Conservation (phyloP, 2,797 vertebrate genomes). For the Xyrichtys novacula region DNA sequence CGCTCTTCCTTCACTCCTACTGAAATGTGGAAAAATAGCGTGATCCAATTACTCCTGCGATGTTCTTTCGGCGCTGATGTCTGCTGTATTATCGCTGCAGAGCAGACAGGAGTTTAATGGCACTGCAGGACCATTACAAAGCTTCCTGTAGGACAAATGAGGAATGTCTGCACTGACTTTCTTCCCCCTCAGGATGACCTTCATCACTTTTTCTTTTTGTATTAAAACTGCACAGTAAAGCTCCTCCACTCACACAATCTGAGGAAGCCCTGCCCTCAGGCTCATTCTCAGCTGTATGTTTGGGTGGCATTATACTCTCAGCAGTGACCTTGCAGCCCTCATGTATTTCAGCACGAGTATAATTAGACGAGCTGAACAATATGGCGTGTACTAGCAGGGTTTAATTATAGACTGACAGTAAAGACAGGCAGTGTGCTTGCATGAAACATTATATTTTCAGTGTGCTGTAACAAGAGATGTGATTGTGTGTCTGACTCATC, state of each 20-base stretch:
- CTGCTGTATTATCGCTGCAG: slow-evolving; percentile 17
- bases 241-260: slow-evolving; percentile 68
- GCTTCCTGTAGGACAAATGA: slow-evolving; percentile 15
- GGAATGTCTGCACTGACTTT: background rate
- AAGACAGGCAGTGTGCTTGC: background rate
- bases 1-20: slow-evolving; percentile 46
- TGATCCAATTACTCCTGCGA: slow-evolving; percentile 65
- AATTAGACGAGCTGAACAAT: slow-evolving; percentile 55
- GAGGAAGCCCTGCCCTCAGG: slow-evolving; percentile 75
- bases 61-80: slow-evolving; percentile 37
- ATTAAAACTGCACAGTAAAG: slow-evolving; percentile 30
- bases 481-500: background rate
- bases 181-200: slow-evolving; percentile 32
- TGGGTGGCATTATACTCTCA: slow-evolving; percentile 50
- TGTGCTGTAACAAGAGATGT: background rate
- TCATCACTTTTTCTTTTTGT: slow-evolving; percentile 18
- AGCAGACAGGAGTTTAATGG: slow-evolving; percentile 23
- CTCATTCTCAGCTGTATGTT: slow-evolving; percentile 50
- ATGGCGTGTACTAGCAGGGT: slow-evolving; percentile 11
- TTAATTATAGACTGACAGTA: slow-evolving; percentile 35
- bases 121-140: slow-evolving; percentile 1
- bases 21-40: slow-evolving; percentile 69
- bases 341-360: slow-evolving; percentile 27
- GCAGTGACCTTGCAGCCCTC: slow-evolving; percentile 28
- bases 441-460: slow-evolving; percentile 7